Evolutionary conservation across 2,888 invertebrate species (phyloP).

Genomic region (Seladonia tumulorum): DNA sequence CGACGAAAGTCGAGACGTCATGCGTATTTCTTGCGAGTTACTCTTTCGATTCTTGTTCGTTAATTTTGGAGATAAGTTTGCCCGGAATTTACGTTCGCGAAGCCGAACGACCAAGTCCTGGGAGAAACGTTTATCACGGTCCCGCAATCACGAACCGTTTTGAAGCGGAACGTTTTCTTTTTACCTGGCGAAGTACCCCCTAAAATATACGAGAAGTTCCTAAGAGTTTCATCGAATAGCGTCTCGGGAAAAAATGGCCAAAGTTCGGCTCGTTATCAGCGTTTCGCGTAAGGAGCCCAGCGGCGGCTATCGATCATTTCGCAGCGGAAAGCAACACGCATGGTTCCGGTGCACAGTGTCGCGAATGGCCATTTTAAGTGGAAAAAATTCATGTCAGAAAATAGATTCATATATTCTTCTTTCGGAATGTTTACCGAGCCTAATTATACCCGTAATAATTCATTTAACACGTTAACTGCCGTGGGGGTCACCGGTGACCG

Average conservation of each 20-base stretch:
- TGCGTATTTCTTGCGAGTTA: no score
- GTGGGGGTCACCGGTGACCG: no score
- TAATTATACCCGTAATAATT: no score
- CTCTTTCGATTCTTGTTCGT: no score
- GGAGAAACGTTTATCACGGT: neutral
- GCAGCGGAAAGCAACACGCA: neutral
- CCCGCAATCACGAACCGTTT: neutral
- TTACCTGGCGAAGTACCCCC: neutral
- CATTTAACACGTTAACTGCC: no score
- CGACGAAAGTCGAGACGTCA: neutral
- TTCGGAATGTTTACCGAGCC: no score
- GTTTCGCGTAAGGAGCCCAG: neutral
- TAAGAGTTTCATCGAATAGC: neutral
- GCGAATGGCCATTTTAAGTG: no score
- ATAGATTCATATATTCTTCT: no score
- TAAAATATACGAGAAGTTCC: neutral
- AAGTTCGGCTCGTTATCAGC: neutral
- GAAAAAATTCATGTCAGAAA: no score
- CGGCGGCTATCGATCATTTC: neutral
- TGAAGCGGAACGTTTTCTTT: neutral
- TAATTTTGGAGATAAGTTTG: no score
- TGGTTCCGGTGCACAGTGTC: neutral
- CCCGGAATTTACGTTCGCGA: neutral
- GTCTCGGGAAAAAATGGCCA: neutral
- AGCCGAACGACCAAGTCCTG: neutral